phyloP scores from a whole-genome alignment of 2,113 vertebrate species.

The Callaeas wilsoni region DNA sequence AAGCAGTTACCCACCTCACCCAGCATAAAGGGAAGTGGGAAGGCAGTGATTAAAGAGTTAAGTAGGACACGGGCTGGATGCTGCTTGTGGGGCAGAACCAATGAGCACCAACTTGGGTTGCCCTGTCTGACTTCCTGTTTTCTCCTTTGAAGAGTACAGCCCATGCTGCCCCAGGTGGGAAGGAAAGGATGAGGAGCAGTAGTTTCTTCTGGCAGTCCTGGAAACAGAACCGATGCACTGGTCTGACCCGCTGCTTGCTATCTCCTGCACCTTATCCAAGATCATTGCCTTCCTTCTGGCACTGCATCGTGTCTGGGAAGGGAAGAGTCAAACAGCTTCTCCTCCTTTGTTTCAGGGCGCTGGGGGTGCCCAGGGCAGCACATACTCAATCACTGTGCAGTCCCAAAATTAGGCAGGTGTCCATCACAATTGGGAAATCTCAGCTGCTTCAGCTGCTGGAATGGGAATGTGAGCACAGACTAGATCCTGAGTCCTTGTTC shows the following conservation, averaged over 20 bases:
- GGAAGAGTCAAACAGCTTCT: background rate
- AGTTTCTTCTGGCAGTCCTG: background rate
- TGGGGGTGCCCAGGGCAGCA: background rate
- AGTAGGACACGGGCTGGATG: background rate
- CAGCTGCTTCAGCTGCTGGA: background rate
- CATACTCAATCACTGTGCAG: background rate
- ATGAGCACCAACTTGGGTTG: rapidly evolving
- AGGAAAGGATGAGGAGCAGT: background rate
- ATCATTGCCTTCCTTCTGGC: background rate
- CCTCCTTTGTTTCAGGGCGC: background rate
- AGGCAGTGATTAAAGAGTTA: background rate
- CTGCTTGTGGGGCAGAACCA: background rate
- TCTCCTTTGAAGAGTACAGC: background rate
- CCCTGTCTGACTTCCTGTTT: background rate
- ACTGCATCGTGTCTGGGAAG: background rate
- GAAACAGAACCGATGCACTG: background rate
- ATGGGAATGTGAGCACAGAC: background rate
- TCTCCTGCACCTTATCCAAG: background rate
- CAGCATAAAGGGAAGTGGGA: background rate
- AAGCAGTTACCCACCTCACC: background rate
- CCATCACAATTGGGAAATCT: background rate
- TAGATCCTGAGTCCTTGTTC: background rate
- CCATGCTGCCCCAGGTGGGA: background rate
- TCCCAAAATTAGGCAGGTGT: background rate
- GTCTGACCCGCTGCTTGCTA: background rate